Base-by-base conservation (phyloP, 2,113 vertebrate genomes). In the Brachyhypopomus occidentalis region DNA sequence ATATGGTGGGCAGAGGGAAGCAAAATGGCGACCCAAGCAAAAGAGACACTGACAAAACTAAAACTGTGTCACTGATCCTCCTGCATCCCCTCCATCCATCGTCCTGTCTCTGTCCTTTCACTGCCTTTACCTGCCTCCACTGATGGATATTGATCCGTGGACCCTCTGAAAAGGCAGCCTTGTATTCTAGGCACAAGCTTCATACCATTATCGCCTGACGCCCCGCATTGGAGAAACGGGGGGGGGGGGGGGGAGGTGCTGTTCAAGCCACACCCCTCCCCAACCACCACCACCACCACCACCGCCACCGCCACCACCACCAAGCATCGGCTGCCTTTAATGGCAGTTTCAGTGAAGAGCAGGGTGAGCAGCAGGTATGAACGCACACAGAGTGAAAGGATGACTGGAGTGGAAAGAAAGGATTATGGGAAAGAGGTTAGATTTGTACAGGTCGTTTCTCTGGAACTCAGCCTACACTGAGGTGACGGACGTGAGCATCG, bases 81-180 rank as follows among this genome's bases (percentile, higher is more conserved):
- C 66, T 41, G 20, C 36, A 8, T 17, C 38, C 45, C 41, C 56
- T 45, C 27, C 30, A 52, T 11, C 45, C 45, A 52, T 52, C 12
- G 5, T 80, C 56, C 59, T 41, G 5, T 55, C 3, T 25, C 25
- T 60, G 77, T 82, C 41, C 41, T 30, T 77, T 77, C 62, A 60
- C 38, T 79, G 14, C 62, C n/a, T n/a, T n/a, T n/a, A n/a, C n/a
- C 41, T 22, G 67, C 23, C 41, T 76, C 48, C 55, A 70, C 25
- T 58, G 52, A 62, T 27, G 12, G 9, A 27, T 75, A 75, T 72
- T 83, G 72, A 87, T 84, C 84, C 67, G 72, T 83, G 67, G 55
- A 58, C 52, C 55, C 34, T 76, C 66, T 73, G 63, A 67, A 72
- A 72, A 76, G 41, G 63, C 14, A 22, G 12, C 17, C 7, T 79